phyloP scores from a whole-genome alignment of 2,797 vertebrate species.

The Pempheris klunzingeri region DNA sequence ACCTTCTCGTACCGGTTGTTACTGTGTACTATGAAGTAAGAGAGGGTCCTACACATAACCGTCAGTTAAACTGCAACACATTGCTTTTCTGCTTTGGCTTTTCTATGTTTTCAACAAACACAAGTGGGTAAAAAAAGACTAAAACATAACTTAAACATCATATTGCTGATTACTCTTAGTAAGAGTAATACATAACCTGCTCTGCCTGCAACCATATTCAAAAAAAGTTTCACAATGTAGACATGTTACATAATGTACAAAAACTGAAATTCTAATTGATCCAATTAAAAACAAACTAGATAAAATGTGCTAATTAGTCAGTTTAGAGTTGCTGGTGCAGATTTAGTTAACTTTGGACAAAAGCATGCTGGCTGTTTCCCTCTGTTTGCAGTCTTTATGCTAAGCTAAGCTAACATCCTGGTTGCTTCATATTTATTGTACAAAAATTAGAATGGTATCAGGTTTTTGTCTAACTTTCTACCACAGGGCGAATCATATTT shows the following conservation, averaged over 20 bases:
- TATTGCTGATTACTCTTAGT: too few relatives aligned
- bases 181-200: neutral
- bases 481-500: neutral
- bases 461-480: neutral
- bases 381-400: neutral
- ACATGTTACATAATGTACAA: neutral
- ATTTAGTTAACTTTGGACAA: neutral
- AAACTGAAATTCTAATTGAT: neutral
- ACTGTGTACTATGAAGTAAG: neutral
- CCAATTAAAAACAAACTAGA: neutral
- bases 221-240: neutral
- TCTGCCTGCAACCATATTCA: neutral
- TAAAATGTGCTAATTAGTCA: neutral
- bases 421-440: neutral
- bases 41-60: neutral
- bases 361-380: neutral
- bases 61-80: neutral
- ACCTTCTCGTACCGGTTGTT: too few relatives aligned
- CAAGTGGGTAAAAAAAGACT: too few relatives aligned
- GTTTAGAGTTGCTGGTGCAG: neutral
- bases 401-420: constrained; percentile 26
- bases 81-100: constrained; percentile 2
- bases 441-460: neutral
- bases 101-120: neutral
- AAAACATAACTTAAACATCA: neutral